Evolutionary conservation across 2,797 vertebrate species (phyloP).

Genomic region (Acanthurus tractus): DNA sequence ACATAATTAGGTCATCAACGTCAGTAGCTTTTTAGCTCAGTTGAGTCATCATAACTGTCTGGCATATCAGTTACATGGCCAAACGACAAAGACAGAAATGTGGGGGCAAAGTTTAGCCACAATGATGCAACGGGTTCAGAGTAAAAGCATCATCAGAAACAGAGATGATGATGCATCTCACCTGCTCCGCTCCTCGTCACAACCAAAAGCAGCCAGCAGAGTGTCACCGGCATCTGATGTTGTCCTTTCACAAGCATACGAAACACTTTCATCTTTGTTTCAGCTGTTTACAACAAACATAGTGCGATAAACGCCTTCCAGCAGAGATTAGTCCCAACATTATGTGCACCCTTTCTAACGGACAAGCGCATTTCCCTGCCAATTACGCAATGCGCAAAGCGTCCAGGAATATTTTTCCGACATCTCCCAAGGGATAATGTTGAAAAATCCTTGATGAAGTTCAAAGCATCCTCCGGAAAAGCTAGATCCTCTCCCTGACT

Average conservation of each 20-base stretch:
- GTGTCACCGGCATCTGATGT: conserved; percentile 59
- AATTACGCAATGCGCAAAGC: conserved; percentile 56
- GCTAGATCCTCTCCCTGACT: neutral
- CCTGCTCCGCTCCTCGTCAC: conserved; percentile 75
- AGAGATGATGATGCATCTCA: conserved; percentile 57
- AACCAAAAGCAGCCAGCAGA: conserved; percentile 62
- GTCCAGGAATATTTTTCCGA: conserved; percentile 8
- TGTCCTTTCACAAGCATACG: conserved; percentile 43
- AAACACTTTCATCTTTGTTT: conserved; percentile 32
- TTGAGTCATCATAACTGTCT: neutral
- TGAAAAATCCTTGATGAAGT: conserved; percentile 7
- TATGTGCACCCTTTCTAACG: conserved; percentile 14
- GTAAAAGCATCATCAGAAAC: conserved; percentile 4
- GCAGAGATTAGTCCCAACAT: conserved; percentile 43
- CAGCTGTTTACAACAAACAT: conserved; percentile 29
- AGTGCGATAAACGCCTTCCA: conserved; percentile 23
- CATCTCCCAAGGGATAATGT: neutral
- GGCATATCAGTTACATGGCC: neutral
- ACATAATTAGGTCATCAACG: neutral
- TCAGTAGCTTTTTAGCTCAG: neutral
- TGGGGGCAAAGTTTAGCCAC: neutral
- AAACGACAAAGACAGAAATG: neutral
- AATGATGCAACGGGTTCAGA: conserved; percentile 7
- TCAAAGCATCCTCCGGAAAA: conserved; percentile 33
- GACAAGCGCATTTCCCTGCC: conserved; percentile 40